A percentile compares a stretch with the other conserved stretches of the same genome.
These are phyloP conservation scores for Panagrolaimus sp. DNA, from an alignment of 1,140 invertebrate genomes.

Conservation along the genomic window DNA sequence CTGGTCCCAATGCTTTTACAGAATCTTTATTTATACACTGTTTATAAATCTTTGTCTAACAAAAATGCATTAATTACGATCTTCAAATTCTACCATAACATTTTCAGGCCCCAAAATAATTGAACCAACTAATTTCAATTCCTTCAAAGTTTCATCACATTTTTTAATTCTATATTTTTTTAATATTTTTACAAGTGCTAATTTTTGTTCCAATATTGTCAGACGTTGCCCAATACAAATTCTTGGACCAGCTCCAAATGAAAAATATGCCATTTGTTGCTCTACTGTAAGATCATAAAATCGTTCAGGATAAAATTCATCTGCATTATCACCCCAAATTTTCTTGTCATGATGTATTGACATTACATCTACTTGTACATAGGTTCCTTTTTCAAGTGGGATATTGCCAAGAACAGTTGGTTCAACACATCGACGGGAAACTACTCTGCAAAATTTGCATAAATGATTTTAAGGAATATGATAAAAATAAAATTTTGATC, in stretches of 20 bases:
- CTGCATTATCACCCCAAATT: conserved; percentile 17
- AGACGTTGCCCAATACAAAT: conserved; percentile 16
- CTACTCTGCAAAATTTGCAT: neutral
- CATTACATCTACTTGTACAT: conserved; percentile 12
- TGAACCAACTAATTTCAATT: neutral
- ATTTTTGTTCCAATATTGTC: conserved; percentile 13
- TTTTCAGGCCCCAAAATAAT: neutral
- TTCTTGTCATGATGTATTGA: conserved; percentile 12
- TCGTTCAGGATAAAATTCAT: conserved; percentile 18
- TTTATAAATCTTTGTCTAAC: no score
- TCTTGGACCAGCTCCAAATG: neutral
- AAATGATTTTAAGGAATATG: no score
- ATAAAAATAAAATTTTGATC: no score
- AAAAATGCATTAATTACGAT: neutral
- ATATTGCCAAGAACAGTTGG: neutral
- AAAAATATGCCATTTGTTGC: neutral
- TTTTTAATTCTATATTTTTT: conserved; percentile 9
- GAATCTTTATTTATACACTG: no score
- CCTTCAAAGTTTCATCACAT: neutral
- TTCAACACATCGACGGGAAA: conserved; percentile 16
- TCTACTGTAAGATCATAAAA: neutral
- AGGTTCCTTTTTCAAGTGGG: conserved; percentile 19
- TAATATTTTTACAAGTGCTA: neutral
- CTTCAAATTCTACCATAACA: conserved; percentile 11
- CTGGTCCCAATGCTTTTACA: no score